phyloP scores from a whole-genome alignment of 2,797 vertebrate species.

The Phalanger gymnotis region DNA sequence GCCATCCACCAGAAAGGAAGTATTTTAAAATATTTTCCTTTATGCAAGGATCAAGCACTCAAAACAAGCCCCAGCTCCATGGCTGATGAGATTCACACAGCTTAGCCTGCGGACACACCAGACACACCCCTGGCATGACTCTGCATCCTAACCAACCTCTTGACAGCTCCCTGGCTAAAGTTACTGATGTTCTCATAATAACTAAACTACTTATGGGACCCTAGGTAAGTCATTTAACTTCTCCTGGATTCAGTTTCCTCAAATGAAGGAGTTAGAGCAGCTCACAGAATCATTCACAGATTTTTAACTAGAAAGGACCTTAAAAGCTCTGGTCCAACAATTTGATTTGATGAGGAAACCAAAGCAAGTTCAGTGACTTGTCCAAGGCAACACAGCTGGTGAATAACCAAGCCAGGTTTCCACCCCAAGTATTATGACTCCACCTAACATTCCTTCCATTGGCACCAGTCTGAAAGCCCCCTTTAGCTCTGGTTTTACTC shows the following conservation, averaged over 20 bases:
- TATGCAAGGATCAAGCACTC: background rate
- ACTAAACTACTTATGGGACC: background rate
- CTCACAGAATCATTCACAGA: background rate
- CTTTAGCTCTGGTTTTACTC: background rate
- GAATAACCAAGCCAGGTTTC: background rate
- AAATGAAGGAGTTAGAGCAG: background rate
- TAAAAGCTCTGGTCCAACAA: background rate
- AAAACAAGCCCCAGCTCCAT: background rate
- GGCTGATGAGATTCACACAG: background rate
- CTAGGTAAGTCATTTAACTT: background rate
- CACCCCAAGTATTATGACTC: background rate
- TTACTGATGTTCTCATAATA: background rate
- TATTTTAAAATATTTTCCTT: background rate
- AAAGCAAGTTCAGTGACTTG: background rate
- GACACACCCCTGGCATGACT: background rate
- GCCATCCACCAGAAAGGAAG: background rate
- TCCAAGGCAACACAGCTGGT: background rate
- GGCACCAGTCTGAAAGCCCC: background rate
- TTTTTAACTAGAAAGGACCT: background rate
- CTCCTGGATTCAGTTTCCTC: background rate
- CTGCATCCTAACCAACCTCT: background rate
- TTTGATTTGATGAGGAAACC: background rate
- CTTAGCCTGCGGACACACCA: background rate
- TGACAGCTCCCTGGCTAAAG: background rate
- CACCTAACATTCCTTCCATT: background rate